Percentiles rank a stretch among this genome's conserved stretches.
phyloP scores from a whole-genome alignment of 2,797 vertebrate species.

The Catamblyrhynchus diadema region DNA sequence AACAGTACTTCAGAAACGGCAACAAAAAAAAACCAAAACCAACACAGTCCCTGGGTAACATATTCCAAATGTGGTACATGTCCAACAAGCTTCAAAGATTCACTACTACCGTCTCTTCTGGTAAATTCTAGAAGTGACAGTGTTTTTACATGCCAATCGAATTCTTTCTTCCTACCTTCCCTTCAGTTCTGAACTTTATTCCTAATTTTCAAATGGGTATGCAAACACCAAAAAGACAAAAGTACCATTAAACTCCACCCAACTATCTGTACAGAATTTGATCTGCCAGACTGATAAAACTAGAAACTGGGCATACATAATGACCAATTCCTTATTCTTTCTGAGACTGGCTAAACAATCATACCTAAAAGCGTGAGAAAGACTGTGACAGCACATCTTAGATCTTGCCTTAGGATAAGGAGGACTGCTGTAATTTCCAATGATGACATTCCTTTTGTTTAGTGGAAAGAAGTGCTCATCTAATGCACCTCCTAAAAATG shows the following conservation, averaged over 20 bases:
- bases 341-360: neutral
- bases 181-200: neutral
- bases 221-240: neutral
- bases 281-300: neutral
- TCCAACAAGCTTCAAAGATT: neutral
- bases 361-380: neutral
- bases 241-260: neutral
- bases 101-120: neutral
- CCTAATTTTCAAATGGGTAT: neutral
- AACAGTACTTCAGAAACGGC: neutral
- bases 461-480: conserved; percentile 13
- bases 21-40: neutral
- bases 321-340: neutral
- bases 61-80: neutral
- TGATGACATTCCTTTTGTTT: conserved; percentile 21
- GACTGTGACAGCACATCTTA: neutral
- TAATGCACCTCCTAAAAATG: neutral
- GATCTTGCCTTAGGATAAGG: conserved; percentile 46
- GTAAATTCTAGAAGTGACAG: neutral
- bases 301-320: neutral
- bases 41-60: neutral
- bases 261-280: neutral
- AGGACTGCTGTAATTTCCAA: neutral
- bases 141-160: neutral
- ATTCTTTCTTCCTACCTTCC: neutral